Base-by-base conservation (phyloP, 23 tunicate species). In the Oikopleura vanhoeffeni region DNA sequence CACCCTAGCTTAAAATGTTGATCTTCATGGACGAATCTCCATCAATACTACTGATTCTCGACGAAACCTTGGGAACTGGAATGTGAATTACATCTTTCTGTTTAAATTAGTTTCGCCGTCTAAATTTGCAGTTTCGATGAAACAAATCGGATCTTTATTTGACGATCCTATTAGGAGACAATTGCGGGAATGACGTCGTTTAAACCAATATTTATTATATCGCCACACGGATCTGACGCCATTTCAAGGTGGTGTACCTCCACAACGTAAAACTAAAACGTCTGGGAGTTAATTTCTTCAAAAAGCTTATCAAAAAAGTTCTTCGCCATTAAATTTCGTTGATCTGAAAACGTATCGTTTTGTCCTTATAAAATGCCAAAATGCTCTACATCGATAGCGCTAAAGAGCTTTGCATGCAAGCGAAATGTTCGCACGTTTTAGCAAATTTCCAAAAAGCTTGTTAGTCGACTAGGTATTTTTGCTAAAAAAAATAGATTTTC, bases 31-130 rank as follows among this genome's bases (percentile, higher is more conserved):
- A n/a, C n/a, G n/a, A n/a, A n/a, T n/a, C n/a, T n/a, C n/a, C 67
- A 24, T 24, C 28, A 24, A 57, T 24, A 24, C 67, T 24, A 57
- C 27, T 24, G 28, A 57, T 24, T 28, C 67, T 57, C 67, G 28
- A 57, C 67, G 28, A 24, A 24, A 57, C 67, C 28, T 28, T 28
- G 88, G 57, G 89, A 82, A 40, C n/a, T n/a, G n/a, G n/a, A n/a
- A n/a, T 18, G 18, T 90, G 67, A 35, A 89, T 90, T 0, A 93
- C 98, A 49, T 76, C 85, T 41, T 93, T 85, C 41, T 93, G 98
- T 85, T 93, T 93, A 85, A 93, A 77, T 93, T 93, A 27, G 87
- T 90, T 85, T 93, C 98, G 24, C 98, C 98, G 76, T 93, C 98
- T 38, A 93, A 85, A 86, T 93, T 93, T 39, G 98, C 90, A 39